Base-by-base conservation (phyloP, 2,888 invertebrate species). In the Polydrusus pterygomalis region DNA sequence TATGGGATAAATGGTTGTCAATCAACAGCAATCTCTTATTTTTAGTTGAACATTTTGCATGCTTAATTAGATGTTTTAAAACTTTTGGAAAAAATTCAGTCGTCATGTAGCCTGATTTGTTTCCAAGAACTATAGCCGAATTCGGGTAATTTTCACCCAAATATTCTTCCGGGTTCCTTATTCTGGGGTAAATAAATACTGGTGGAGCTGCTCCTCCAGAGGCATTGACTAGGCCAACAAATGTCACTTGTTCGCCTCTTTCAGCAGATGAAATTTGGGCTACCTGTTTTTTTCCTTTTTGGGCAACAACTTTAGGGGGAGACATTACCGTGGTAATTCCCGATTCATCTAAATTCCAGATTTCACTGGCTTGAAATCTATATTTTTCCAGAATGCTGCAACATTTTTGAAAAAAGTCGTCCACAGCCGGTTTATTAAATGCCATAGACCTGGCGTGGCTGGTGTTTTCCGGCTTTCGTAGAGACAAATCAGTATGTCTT, bases 371-470 rank as follows among this genome's bases (percentile, higher is more conserved):
- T 40, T 40, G 7, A 40, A 40, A 40, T 40, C 10, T 40, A 56
- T 71, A 47, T 40, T 71, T 77, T 70, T 71, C 13, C 47, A 75
- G 51, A 13, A 77, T 78, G 17, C 9, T 11, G 20, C 17, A 43
- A 68, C 25, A 72, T 72, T 68, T 72, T 90, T 78, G 91, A 91
- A 90, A 84, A 67, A 84, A 82, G 79, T 71, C 78, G 75, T 79
- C 73, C 71, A 51, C 65, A 20, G 70, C 74, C 25, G 58, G 43
- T 80, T 78, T 69, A 56, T 65, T 49, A 45, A 72, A 73, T 30
- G 40, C 70, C 15, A 77, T 79, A 5, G 70, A 62, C 70, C 82
- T 58, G 10, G 78, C 78, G 56, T 78, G 63, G 70, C 82, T 81
- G 40, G 40, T 80, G 81, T n/a, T n/a, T n/a, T n/a, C n/a, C n/a